Percentiles rank a stretch among this genome's conserved stretches.
Evolutionary conservation across 2,113 vertebrate genomes (phyloP).

Genomic region (Aleadryas rufinucha): DNA sequence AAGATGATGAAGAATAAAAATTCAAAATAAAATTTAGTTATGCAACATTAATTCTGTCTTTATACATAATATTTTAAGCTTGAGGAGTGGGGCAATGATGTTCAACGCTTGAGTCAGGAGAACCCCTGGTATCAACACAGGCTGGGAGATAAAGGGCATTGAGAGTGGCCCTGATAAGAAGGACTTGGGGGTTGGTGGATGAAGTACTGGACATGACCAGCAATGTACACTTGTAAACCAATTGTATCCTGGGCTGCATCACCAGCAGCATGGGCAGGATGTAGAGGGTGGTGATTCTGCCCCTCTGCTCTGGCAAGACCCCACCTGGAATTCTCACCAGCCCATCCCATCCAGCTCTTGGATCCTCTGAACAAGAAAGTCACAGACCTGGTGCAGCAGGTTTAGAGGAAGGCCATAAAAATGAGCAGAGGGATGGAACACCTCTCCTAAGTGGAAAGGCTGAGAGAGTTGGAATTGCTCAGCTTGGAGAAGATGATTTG

Average conservation of each 20-base stretch:
- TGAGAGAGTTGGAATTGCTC: neutral
- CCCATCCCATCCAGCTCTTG: neutral
- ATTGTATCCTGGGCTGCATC: too few relatives aligned
- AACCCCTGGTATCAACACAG: rapidly evolving
- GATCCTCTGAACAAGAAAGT: neutral
- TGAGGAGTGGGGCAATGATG: neutral
- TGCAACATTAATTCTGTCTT: neutral
- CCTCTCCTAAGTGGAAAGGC: neutral
- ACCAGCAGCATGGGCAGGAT: neutral
- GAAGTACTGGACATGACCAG: neutral
- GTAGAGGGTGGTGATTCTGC: rapidly evolving
- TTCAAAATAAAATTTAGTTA: neutral
- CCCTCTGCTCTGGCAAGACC: neutral
- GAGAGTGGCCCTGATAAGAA: neutral
- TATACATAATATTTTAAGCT: neutral
- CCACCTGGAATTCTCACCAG: rapidly evolving
- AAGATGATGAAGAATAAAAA: neutral
- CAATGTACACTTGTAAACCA: neutral
- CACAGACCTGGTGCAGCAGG: neutral
- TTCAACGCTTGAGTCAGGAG: neutral
- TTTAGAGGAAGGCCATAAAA: neutral
- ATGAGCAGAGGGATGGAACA: neutral
- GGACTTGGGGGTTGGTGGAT: neutral
- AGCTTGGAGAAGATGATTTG: neutral
- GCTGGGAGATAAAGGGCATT: neutral